Evolutionary conservation across 2,113 vertebrate species (phyloP).

Genomic region (Ciconia maguari): DNA sequence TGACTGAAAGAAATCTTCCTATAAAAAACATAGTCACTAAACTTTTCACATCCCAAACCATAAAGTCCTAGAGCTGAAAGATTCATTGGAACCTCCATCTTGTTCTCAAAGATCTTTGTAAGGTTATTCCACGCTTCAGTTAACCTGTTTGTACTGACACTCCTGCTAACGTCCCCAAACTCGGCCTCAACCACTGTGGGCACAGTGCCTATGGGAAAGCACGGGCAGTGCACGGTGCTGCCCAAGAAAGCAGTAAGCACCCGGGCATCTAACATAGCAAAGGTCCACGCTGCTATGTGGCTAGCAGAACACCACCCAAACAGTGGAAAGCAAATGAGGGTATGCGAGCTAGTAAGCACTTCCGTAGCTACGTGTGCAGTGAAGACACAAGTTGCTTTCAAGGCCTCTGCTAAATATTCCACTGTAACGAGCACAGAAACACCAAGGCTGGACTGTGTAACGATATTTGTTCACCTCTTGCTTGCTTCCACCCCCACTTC

Average conservation of each 20-base stretch:
- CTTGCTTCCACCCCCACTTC: not conserved
- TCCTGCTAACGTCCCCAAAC: not conserved
- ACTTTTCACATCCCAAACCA: not conserved
- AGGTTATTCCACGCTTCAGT: not conserved
- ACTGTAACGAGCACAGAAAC: not conserved
- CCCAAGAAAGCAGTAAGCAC: not conserved
- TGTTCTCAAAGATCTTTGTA: not conserved
- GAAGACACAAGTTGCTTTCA: not conserved
- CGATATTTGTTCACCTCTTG: not conserved
- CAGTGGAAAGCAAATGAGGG: fast-evolving
- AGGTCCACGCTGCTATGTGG: not conserved
- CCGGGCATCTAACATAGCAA: not conserved
- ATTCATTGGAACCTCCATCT: not conserved
- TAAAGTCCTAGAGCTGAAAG: not conserved
- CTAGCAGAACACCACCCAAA: not conserved
- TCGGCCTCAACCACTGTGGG: not conserved
- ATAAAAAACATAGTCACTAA: not conserved
- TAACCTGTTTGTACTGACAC: not conserved
- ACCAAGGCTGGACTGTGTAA: not conserved
- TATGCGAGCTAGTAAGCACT: fast-evolving
- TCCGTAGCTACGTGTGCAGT: fast-evolving
- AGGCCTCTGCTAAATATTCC: not conserved
- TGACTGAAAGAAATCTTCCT: not conserved
- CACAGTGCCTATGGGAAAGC: not conserved
- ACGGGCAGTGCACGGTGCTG: not conserved